A percentile compares a stretch with the other conserved stretches of the same genome.
Conservation (phyloP, 2,797 vertebrate genomes). For the Epinephelus coioides region DNA sequence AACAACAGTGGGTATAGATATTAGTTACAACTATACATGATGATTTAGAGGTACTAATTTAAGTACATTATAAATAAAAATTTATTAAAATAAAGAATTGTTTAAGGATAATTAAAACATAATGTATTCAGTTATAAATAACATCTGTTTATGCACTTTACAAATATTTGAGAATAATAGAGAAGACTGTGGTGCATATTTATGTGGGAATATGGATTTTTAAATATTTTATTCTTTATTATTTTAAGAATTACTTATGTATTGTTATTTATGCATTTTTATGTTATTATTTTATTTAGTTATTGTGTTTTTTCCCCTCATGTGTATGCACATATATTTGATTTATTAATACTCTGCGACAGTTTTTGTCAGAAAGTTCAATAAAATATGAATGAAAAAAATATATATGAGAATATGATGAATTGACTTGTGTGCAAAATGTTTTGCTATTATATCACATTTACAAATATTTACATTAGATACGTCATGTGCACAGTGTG, state of each 20-base stretch:
- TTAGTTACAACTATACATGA: not conserved
- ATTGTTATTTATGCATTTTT: too few relatives aligned
- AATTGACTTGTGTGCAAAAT: not conserved
- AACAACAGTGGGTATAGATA: not conserved
- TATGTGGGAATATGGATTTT: too few relatives aligned
- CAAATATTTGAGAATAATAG: not conserved
- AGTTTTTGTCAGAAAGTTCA: too few relatives aligned
- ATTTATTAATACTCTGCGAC: too few relatives aligned
- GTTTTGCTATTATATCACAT: rapidly evolving
- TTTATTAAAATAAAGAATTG: not conserved
- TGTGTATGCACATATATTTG: too few relatives aligned
- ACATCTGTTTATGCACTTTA: not conserved
- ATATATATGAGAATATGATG: not conserved
- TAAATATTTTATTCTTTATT: too few relatives aligned
- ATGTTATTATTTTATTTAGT: too few relatives aligned
- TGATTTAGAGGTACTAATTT: not conserved
- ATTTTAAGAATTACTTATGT: too few relatives aligned
- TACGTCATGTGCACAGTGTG: not conserved
- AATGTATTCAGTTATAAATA: not conserved
- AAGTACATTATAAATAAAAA: not conserved
- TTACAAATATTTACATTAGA: not conserved
- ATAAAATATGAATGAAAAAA: too few relatives aligned
- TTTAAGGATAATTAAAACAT: not conserved
- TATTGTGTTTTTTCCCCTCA: too few relatives aligned
- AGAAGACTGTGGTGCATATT: too few relatives aligned